A percentile compares a stretch with the other conserved stretches of the same genome.
Evolutionary conservation across 2,888 invertebrate genomes (phyloP).

Genomic region (Entomobrya proxima): DNA sequence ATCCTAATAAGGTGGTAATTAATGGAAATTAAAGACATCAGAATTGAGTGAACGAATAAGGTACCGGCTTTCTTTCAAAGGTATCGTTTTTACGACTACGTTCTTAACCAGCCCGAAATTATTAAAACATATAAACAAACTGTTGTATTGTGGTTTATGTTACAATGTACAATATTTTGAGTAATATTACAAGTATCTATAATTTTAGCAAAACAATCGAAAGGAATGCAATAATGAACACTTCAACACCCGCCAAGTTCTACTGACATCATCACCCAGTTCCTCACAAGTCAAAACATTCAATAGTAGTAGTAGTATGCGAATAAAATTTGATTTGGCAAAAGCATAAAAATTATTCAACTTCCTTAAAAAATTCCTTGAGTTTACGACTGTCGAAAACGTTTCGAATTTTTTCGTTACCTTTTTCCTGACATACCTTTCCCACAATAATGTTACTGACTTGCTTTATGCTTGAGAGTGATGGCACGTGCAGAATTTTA

Average conservation of each 20-base stretch:
- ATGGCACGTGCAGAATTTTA: constrained; percentile 56
- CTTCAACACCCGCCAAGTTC: constrained; percentile 20
- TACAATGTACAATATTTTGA: neutral
- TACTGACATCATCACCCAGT: constrained; percentile 43
- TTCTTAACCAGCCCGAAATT: constrained; percentile 4
- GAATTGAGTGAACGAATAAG: constrained; percentile 55
- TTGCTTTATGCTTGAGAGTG: neutral
- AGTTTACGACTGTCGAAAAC: neutral
- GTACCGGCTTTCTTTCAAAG: constrained; percentile 49
- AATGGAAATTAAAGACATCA: constrained; percentile 70
- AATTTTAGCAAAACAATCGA: neutral
- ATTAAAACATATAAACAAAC: too few relatives aligned
- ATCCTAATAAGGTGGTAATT: constrained; percentile 72
- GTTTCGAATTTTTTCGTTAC: neutral
- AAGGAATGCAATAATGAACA: neutral
- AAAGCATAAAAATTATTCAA: too few relatives aligned
- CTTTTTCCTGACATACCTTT: neutral
- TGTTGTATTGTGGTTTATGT: too few relatives aligned
- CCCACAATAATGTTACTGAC: neutral
- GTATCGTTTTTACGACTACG: constrained; percentile 51
- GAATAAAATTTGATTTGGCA: neutral
- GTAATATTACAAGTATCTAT: neutral
- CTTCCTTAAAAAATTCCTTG: neutral
- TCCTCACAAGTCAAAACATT: neutral
- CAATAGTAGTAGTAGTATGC: neutral